These are phyloP conservation scores for Eidolon dupreanum DNA, from an alignment of 2,797 vertebrate species.

Conservation along the genomic window DNA sequence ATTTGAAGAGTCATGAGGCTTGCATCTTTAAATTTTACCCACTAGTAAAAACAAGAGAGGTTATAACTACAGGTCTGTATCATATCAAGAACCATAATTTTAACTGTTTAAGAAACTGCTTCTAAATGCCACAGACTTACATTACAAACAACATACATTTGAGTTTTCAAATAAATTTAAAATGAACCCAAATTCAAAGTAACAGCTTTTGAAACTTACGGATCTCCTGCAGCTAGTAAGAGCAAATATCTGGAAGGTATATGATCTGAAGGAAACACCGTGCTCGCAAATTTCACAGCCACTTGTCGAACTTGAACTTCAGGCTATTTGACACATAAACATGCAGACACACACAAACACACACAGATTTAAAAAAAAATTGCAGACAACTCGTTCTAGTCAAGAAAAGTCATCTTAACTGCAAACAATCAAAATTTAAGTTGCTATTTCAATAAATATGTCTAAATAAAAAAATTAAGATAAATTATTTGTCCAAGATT, in stretches of 20 bases:
- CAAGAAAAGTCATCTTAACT: slow-evolving; percentile 9
- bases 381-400: slow-evolving; percentile 31
- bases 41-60: not conserved
- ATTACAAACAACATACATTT: slow-evolving; percentile 4
- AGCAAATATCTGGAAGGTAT: slow-evolving; percentile 98
- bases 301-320: slow-evolving; percentile 99
- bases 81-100: not conserved
- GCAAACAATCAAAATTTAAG: slow-evolving; percentile 47
- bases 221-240: slow-evolving; percentile 96
- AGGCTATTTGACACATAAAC: slow-evolving; percentile 87
- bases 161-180: slow-evolving; percentile 46
- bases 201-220: slow-evolving; percentile 89
- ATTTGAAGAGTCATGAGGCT: not conserved
- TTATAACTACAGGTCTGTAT: not conserved
- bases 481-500: slow-evolving; percentile 4
- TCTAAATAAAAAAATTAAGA: slow-evolving; percentile 44
- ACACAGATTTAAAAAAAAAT: not conserved
- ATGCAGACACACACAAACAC: not conserved
- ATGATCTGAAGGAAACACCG: slow-evolving; percentile 95
- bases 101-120: slow-evolving; percentile 26
- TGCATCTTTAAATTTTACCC: not conserved
- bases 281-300: slow-evolving; percentile 98
- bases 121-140: slow-evolving; percentile 38
- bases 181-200: slow-evolving; percentile 49
- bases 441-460: slow-evolving; percentile 22